Evolutionary conservation across 2,797 vertebrate genomes (phyloP).

Genomic region (Myotis findleyi): DNA sequence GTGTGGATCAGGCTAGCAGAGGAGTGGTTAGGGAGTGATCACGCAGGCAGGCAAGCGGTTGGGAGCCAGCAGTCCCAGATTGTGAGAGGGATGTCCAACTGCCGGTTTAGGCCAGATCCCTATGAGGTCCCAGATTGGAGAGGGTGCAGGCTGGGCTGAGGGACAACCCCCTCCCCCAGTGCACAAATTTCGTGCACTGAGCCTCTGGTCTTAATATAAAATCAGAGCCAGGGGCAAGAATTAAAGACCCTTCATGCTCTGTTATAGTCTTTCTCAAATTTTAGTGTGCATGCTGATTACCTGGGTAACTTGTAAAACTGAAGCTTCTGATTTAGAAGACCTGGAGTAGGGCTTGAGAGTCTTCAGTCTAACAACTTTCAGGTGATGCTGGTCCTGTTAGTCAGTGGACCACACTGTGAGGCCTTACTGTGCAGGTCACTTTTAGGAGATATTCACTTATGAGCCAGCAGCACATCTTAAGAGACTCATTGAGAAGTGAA

Average conservation of each 20-base stretch:
- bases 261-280: neutral
- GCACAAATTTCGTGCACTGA: too few species aligned
- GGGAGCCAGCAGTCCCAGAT: too few species aligned
- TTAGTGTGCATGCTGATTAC: neutral
- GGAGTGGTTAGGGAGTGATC: too few species aligned
- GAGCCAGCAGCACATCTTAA: neutral
- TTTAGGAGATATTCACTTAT: slow-evolving; percentile 2
- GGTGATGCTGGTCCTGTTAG: neutral
- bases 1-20: too few species aligned
- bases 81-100: too few species aligned
- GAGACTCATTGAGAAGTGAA: neutral
- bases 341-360: neutral
- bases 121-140: too few species aligned
- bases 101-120: too few species aligned
- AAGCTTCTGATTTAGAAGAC: neutral
- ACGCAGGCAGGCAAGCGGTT: too few species aligned
- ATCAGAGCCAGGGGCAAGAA: neutral
- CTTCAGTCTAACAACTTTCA: neutral
- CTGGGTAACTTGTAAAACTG: neutral
- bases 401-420: neutral
- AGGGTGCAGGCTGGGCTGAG: too few species aligned
- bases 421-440: neutral
- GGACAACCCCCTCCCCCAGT: too few species aligned
- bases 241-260: neutral
- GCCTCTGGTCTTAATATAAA: neutral